These are phyloP conservation scores for Agrypnus murinus DNA, from an alignment of 2,888 invertebrate genomes.

Conservation along the genomic window DNA sequence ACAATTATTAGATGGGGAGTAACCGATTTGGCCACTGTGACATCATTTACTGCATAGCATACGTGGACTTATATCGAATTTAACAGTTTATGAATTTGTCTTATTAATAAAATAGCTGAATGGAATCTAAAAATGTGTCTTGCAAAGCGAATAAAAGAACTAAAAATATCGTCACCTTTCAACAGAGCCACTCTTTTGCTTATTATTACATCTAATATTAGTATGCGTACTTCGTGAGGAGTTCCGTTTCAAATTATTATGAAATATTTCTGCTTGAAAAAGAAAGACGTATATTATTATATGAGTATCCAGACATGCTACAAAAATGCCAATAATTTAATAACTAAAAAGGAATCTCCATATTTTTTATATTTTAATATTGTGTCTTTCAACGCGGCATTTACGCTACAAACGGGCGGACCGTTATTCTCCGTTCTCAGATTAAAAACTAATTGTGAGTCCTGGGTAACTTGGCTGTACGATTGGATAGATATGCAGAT, in stretches of 20 bases:
- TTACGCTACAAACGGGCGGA: constrained; percentile 46
- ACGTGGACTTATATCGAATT: too few relatives aligned
- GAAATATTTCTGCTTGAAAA: constrained; percentile 19
- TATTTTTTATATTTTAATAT: constrained; percentile 67
- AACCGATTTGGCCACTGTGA: too few relatives aligned
- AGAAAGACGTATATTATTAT: constrained; percentile 21
- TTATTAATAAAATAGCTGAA: too few relatives aligned
- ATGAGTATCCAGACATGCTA: constrained; percentile 41
- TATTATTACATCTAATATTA: too few relatives aligned
- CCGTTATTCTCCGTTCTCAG: constrained; percentile 48
- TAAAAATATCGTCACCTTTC: too few relatives aligned
- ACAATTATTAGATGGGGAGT: too few relatives aligned
- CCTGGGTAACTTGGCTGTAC: constrained; percentile 62
- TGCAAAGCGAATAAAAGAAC: too few relatives aligned
- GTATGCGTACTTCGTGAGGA: not conserved
- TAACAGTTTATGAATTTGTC: too few relatives aligned
- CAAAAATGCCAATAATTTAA: constrained; percentile 68
- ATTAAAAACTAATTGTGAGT: constrained; percentile 62
- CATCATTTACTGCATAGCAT: too few relatives aligned
- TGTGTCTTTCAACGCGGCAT: constrained; percentile 60
- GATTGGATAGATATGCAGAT: constrained; percentile 59
- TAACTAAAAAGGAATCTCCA: constrained; percentile 65
- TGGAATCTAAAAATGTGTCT: too few relatives aligned
- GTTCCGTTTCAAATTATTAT: constrained; percentile 11
- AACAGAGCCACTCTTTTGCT: too few relatives aligned